A percentile compares a stretch with the other conserved stretches of the same genome.
Evolutionary conservation across 1,140 invertebrate species (phyloP).

Genomic region (Daktulosphaira vitifoliae): DNA sequence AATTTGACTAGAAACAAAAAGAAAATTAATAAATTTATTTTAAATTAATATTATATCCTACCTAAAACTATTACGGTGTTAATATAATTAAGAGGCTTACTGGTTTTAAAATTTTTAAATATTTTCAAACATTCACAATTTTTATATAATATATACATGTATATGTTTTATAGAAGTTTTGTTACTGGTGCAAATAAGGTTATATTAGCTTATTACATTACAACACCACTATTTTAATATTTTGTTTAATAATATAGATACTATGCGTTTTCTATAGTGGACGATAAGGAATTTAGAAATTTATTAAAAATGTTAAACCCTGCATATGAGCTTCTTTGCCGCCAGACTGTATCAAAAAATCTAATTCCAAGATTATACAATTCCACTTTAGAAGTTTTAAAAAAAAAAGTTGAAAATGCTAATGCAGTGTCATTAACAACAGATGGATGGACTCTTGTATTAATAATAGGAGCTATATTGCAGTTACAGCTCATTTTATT

Average conservation of each 20-base stretch:
- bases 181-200: not conserved
- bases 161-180: too few species aligned
- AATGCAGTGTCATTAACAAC: slow-evolving; percentile 36
- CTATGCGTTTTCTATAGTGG: slow-evolving; percentile 38
- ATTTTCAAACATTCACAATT: too few species aligned
- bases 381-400: slow-evolving; percentile 31
- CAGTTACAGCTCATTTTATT: slow-evolving; percentile 38
- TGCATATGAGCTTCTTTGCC: slow-evolving; percentile 35
- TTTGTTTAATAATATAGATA: slow-evolving; percentile 30
- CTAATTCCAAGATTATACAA: slow-evolving; percentile 36
- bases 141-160: too few species aligned
- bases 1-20: too few species aligned
- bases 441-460: slow-evolving; percentile 37
- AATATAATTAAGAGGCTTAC: too few species aligned
- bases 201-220: not conserved
- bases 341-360: slow-evolving; percentile 37
- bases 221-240: not conserved
- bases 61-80: too few species aligned
- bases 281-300: slow-evolving; percentile 37
- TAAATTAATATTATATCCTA: too few species aligned
- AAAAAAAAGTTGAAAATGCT: slow-evolving; percentile 33
- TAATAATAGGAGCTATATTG: slow-evolving; percentile 35
- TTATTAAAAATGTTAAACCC: slow-evolving; percentile 36
- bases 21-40: too few species aligned
- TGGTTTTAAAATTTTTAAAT: too few species aligned